Evolutionary conservation across 2,113 vertebrate genomes (phyloP).

Genomic region (Cygnus buccinator): DNA sequence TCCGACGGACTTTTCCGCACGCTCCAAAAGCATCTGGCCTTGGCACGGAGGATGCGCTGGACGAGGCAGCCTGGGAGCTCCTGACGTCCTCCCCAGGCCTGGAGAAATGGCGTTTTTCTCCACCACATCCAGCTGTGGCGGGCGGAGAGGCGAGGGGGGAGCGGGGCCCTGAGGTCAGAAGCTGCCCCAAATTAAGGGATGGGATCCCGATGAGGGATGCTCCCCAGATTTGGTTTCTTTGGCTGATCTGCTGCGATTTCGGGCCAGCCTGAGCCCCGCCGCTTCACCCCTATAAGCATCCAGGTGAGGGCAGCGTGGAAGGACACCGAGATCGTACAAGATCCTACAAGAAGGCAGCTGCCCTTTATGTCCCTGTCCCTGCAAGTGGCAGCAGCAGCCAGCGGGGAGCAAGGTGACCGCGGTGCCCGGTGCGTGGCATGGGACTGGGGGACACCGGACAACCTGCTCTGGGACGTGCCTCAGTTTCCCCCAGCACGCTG

Average conservation of each 20-base stretch:
- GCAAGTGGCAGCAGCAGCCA: not conserved
- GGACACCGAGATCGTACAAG: not conserved
- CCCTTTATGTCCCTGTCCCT: not conserved
- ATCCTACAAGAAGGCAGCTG: not conserved
- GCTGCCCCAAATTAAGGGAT: not conserved
- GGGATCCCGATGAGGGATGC: not conserved
- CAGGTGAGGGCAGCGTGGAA: not conserved
- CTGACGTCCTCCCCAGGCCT: not conserved
- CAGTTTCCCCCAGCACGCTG: not conserved
- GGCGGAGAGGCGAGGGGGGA: not conserved
- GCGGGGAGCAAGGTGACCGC: fast-evolving
- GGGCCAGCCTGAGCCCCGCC: not conserved
- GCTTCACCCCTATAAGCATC: not conserved
- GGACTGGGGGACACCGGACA: fast-evolving
- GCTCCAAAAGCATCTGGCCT: constrained; percentile 40
- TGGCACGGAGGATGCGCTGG: not conserved
- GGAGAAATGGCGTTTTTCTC: not conserved
- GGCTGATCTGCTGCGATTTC: not conserved
- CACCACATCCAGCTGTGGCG: not conserved
- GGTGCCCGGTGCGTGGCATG: fast-evolving
- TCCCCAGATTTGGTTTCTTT: fast-evolving
- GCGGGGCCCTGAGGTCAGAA: not conserved
- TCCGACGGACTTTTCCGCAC: constrained; percentile 51
- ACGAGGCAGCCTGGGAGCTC: constrained; percentile 35
- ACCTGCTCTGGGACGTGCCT: not conserved